Base-by-base conservation (phyloP, 2,888 invertebrate genomes). In the Tenthredo scrophulariae region DNA sequence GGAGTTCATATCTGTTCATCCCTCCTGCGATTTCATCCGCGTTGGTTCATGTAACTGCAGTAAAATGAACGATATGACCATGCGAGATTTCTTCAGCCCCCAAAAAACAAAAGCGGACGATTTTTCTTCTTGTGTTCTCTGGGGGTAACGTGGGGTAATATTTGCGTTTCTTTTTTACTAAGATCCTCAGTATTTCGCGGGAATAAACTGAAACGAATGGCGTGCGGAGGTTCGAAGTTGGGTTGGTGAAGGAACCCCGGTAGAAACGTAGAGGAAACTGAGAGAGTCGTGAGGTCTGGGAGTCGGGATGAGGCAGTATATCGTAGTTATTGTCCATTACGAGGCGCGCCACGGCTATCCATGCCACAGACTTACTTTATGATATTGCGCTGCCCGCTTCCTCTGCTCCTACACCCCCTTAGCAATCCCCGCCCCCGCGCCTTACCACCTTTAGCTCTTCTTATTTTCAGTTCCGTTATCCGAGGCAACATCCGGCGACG, bases 291-390 rank as follows among this genome's bases (percentile, higher is more conserved):
- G 82, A 84, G 86, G 86, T 85, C 87, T 85, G 87, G 87, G 86
- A 87, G 86, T 86, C 86, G 85, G 89, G 88, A 90, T 88, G 90
- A 91, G 89, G 90, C 91, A 90, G 90, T 91, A 91, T 91, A 91
- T 91, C 91, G 90, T 88, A 87, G 91, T 92, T 92, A 92, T 91
- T 91, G 91, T 91, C 92, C 91, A 92, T 92, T 92, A 91, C 90
- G 90, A 89, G 83, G 89, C 89, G 89, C 90, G 87, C 89, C 89
- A 88, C 89, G 89, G 89, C 91, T 89, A 91, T 91, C 91, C 89
- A 90, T 89, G 91, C 90, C 91, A 90, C 90, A 88, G 89, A 91
- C 91, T 91, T 91, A 91, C 89, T 91, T 91, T 91, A 91, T 90
- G 92, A 92, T 90, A 91, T 90, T 91, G 89, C 90, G 89, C 90